phyloP scores from a whole-genome alignment of 2,888 invertebrate species.

The Leucophenga maculata region DNA sequence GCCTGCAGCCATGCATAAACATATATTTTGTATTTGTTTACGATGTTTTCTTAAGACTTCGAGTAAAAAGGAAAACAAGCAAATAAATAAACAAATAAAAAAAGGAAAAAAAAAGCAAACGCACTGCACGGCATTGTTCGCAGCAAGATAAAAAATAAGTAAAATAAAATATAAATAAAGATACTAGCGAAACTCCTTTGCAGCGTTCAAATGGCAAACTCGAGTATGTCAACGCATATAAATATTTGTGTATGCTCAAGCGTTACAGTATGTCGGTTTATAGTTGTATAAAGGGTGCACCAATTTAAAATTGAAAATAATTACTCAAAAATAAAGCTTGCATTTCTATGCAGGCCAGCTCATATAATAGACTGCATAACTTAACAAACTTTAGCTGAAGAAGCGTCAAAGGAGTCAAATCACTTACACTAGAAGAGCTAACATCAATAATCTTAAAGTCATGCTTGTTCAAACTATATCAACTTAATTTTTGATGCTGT shows the following conservation, averaged over 20 bases:
- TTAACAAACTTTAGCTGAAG: no score
- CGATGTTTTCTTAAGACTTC: slow-evolving; percentile 11
- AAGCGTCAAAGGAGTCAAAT: no score
- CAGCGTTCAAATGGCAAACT: not conserved
- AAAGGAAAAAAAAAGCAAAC: slow-evolving; percentile 1
- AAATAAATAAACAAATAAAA: slow-evolving; percentile 12
- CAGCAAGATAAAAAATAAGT: not conserved
- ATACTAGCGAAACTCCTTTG: not conserved
- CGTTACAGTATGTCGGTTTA: not conserved
- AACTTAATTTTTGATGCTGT: no score
- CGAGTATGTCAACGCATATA: not conserved
- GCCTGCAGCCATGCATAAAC: slow-evolving; percentile 14
- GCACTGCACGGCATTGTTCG: slow-evolving; percentile 2
- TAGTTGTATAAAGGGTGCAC: not conserved
- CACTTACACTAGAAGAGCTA: no score
- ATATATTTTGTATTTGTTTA: slow-evolving; percentile 21
- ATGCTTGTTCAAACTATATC: no score
- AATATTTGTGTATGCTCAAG: not conserved
- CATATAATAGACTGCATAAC: no score
- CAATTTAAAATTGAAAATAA: no score
- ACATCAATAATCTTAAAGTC: no score
- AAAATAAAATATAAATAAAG: not conserved
- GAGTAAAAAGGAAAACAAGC: not conserved
- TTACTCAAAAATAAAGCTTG: no score
- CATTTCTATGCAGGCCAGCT: no score